These are phyloP conservation scores for Neodiprion virginianus DNA, from an alignment of 1,140 invertebrate species.

Conservation along the genomic window DNA sequence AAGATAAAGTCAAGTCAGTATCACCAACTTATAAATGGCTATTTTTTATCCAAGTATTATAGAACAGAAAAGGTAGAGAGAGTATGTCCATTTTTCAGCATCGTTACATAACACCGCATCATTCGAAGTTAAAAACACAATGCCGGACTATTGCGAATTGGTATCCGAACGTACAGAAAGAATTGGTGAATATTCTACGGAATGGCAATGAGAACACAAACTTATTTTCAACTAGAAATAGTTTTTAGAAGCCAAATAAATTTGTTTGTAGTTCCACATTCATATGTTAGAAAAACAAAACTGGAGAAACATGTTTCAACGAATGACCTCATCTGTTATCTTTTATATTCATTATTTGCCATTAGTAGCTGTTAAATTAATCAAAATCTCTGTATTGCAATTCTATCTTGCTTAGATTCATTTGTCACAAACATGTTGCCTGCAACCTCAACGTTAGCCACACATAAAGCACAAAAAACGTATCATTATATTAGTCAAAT, in stretches of 20 bases:
- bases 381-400: background rate
- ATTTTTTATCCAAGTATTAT: background rate
- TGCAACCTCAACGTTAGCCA: background rate
- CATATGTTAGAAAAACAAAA: background rate
- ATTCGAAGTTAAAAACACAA: slow-evolving; percentile 27
- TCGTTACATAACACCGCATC: slow-evolving; percentile 26
- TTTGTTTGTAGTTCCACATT: background rate
- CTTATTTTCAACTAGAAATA: background rate
- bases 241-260: background rate
- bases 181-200: slow-evolving; percentile 34
- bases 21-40: slow-evolving; percentile 7
- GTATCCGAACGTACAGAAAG: slow-evolving; percentile 31
- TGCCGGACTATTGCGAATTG: slow-evolving; percentile 35
- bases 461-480: background rate
- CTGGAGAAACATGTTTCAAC: background rate
- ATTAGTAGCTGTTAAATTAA: background rate
- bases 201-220: slow-evolving; percentile 11
- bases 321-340: background rate
- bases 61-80: slow-evolving; percentile 14
- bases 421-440: background rate
- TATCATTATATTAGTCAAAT: background rate
- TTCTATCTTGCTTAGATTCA: background rate
- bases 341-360: background rate
- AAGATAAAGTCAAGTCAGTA: slow-evolving; percentile 17
- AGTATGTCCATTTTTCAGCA: slow-evolving; percentile 24